Evolutionary conservation across 2,797 vertebrate genomes (phyloP).

Genomic region (Protonibea diacanthus): DNA sequence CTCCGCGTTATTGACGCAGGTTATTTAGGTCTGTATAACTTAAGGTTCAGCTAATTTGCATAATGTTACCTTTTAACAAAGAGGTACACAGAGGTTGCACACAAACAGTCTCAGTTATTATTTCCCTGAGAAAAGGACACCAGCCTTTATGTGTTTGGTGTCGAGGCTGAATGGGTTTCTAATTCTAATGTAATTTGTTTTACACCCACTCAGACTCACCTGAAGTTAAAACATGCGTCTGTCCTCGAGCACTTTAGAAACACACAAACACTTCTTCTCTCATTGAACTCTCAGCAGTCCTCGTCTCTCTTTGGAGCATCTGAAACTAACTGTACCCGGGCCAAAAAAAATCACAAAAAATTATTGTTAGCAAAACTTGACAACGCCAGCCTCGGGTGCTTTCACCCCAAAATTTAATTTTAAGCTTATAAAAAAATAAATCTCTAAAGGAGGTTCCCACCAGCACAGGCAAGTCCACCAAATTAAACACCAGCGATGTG

Average conservation of each 20-base stretch:
- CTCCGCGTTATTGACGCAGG: slow-evolving; percentile 33
- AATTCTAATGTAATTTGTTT: slow-evolving; percentile 55
- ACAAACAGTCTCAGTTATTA: slow-evolving; percentile 49
- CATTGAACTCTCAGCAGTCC: slow-evolving; percentile 25
- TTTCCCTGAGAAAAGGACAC: slow-evolving; percentile 51
- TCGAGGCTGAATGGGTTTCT: slow-evolving; percentile 39
- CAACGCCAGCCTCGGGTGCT: too few species aligned
- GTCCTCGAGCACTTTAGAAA: slow-evolving; percentile 31
- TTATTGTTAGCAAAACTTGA: too few species aligned
- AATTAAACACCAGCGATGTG: too few species aligned
- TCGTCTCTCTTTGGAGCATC: slow-evolving; percentile 2
- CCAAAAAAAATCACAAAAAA: too few species aligned
- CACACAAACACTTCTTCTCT: background rate
- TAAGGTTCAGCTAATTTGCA: slow-evolving; percentile 60
- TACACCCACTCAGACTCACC: slow-evolving; percentile 46
- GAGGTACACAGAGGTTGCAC: too few species aligned
- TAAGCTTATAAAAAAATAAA: too few species aligned
- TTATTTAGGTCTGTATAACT: slow-evolving; percentile 36
- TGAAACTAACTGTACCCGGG: background rate
- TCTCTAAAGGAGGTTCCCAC: too few species aligned
- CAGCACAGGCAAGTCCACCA: too few species aligned
- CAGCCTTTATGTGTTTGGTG: slow-evolving; percentile 51
- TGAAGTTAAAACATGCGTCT: slow-evolving; percentile 28
- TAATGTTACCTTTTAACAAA: slow-evolving; percentile 67
- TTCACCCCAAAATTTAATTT: too few species aligned